Base-by-base conservation (phyloP, 2,888 invertebrate genomes). In the Cheilosia scutellata region DNA sequence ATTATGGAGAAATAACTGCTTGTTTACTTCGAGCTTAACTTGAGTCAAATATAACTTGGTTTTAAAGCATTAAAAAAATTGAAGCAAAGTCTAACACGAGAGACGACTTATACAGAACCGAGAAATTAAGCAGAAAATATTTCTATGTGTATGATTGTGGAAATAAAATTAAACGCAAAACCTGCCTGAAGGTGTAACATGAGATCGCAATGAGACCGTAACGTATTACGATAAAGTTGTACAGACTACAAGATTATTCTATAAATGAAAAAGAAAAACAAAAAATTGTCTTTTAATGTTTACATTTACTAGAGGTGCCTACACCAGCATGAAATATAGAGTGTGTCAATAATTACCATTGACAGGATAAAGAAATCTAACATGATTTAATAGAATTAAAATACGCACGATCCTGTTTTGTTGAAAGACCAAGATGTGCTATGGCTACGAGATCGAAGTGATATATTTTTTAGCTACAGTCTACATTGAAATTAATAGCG, bases 121-220 rank as follows among this genome's bases (percentile, higher is more conserved):
- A 60, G 25, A 65, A 65, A 49, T 76, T 40, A 47, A 78, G 29
- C 78, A 78, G 31, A 76, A 76, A 82, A 77, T 65, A 20, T 82
- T 51, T 65, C 40, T 37, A 3, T 11, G 11, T 7, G 55, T 47
- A 44, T 55, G 37, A 57, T 57, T 55, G 49, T 25, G 25, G 40
- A 82, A 62, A 49, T 29, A 27, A 37, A 53, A 51, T 40, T 25
- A 25, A 25, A 13, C 31, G 9, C 20, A 37, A 20, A 70, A 78
- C 44, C 47, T 31, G 42, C 42, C 27, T 37, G 25, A 9, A 58
- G 51, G 62, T 76, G 62, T 76, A 76, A 53, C 66, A 76, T 63
- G 76, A 76, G 37, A 66, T 66, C 71, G 57, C 74, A 83, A 83
- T 83, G 83, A 83, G 83, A 83, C 83, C 83, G 83, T 78, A 78